These are phyloP conservation scores for Tyto alba DNA, from an alignment of 2,113 vertebrate species.

Conservation along the genomic window DNA sequence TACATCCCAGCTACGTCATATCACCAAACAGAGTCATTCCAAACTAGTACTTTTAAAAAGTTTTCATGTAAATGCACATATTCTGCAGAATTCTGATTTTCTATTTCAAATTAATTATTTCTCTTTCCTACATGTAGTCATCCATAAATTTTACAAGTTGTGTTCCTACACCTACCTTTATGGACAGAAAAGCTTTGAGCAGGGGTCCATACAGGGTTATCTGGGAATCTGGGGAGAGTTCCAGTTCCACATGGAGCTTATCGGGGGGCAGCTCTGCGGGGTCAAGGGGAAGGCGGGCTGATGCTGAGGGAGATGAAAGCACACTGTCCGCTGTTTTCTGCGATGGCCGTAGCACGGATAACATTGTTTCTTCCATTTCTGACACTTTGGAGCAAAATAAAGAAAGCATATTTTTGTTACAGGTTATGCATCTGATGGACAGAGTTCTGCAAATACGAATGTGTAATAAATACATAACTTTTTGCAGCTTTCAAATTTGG, in stretches of 20 bases:
- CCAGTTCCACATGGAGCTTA: constrained; percentile 92
- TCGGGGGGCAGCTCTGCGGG: constrained; percentile 92
- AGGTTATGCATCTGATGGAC: not conserved
- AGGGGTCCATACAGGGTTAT: constrained; percentile 92
- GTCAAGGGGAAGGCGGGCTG: constrained; percentile 76
- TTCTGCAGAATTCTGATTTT: not conserved
- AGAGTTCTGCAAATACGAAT: not conserved
- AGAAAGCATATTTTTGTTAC: not conserved
- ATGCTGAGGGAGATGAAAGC: constrained; percentile 71
- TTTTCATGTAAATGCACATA: not conserved
- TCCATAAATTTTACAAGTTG: fast-evolving
- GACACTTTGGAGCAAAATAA: constrained; percentile 75
- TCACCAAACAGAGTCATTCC: not conserved
- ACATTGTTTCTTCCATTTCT: constrained; percentile 94
- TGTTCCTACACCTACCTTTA: constrained; percentile 80
- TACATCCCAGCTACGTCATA: not conserved
- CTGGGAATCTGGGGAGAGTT: constrained; percentile 92
- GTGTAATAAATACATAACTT: not conserved
- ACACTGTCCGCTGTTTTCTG: constrained; percentile 77
- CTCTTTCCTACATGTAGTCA: not conserved
- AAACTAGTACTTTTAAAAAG: not conserved
- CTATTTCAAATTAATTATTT: fast-evolving
- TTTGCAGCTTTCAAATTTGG: not conserved
- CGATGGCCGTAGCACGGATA: constrained; percentile 85
- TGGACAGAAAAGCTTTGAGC: constrained; percentile 86